These are phyloP conservation scores for Pyrgus malvae DNA, from an alignment of 2,888 invertebrate genomes.

Conservation along the genomic window DNA sequence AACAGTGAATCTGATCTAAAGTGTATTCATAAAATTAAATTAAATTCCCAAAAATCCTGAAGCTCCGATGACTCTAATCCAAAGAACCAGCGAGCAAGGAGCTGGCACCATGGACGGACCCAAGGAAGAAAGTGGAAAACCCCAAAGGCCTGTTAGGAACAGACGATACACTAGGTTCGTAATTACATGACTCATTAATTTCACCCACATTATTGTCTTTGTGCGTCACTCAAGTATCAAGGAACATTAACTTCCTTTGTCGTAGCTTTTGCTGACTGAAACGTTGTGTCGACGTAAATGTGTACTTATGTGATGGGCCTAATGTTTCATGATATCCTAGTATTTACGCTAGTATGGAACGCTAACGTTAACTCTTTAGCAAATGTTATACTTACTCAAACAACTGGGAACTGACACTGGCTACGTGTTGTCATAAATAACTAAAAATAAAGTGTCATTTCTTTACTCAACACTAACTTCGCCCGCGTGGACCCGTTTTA, in stretches of 20 bases:
- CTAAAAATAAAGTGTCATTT: too few species aligned
- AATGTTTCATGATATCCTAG: constrained; percentile 9
- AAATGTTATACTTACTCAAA: too few species aligned
- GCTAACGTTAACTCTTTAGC: too few species aligned
- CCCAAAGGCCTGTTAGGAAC: constrained; percentile 85
- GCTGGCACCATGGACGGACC: constrained; percentile 58
- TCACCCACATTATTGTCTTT: constrained; percentile 66
- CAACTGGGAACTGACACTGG: too few species aligned
- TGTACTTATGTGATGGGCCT: neutral
- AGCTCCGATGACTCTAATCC: constrained; percentile 68
- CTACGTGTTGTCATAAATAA: too few species aligned
- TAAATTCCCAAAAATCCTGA: constrained; percentile 31
- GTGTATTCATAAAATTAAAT: constrained; percentile 11
- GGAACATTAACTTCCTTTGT: constrained; percentile 44
- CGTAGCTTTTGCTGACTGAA: constrained; percentile 30
- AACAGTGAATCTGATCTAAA: neutral
- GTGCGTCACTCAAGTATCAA: constrained; percentile 61
- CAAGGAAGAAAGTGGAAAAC: constrained; percentile 74
- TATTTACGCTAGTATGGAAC: too few species aligned
- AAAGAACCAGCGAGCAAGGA: constrained; percentile 49
- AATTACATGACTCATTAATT: constrained; percentile 66
- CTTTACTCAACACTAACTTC: too few species aligned
- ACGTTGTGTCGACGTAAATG: constrained; percentile 5
- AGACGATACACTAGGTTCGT: constrained; percentile 86
- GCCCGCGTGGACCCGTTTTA: too few species aligned